Conservation (phyloP, 2,797 vertebrate species). For the Sylvia borin region DNA sequence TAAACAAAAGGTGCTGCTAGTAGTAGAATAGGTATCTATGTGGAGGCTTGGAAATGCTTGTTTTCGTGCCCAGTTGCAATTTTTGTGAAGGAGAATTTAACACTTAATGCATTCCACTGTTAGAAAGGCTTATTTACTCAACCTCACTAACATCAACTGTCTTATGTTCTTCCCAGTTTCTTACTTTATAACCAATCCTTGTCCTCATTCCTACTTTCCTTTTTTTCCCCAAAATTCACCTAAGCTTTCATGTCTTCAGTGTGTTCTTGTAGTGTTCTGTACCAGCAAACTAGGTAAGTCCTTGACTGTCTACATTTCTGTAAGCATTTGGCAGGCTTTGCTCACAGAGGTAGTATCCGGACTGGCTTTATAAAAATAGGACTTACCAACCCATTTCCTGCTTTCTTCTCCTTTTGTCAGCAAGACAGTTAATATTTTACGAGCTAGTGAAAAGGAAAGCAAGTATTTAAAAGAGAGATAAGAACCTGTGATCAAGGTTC, state of each 20-base stretch:
- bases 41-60: not conserved
- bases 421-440: constrained; percentile 13
- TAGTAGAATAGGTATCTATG: not conserved
- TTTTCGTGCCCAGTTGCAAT: not conserved
- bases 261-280: not conserved
- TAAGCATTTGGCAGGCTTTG: not conserved
- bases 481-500: not conserved
- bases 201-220: not conserved
- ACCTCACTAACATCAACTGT: not conserved
- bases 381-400: not conserved
- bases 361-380: not conserved
- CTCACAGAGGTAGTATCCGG: not conserved
- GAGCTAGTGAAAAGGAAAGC: not conserved
- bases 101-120: not conserved
- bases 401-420: not conserved
- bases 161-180: not conserved
- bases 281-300: not conserved
- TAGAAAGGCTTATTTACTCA: not conserved
- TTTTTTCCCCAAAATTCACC: not conserved
- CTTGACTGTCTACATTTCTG: not conserved
- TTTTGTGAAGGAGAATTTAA: not conserved
- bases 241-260: not conserved
- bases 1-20: not conserved
- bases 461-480: not conserved
- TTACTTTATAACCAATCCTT: not conserved